A percentile compares a stretch with the other conserved stretches of the same genome.
phyloP scores from a whole-genome alignment of 2,888 invertebrate species.

The Dryocosmus kuriphilus region DNA sequence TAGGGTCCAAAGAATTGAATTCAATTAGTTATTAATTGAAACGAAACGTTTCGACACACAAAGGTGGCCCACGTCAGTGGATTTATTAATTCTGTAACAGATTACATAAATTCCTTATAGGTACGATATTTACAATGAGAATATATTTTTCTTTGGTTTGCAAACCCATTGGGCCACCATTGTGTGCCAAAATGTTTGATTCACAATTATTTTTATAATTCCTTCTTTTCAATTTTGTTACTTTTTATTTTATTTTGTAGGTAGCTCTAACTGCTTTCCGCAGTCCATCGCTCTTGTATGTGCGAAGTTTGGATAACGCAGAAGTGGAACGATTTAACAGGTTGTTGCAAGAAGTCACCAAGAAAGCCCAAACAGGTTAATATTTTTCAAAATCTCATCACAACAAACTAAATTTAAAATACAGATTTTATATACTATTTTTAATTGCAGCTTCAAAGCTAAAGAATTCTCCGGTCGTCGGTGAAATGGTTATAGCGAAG shows the following conservation, averaged over 20 bases:
- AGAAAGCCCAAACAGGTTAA: conserved; percentile 64
- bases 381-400: not conserved
- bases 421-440: conserved; percentile 15
- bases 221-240: not conserved
- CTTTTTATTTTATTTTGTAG: conserved; percentile 54
- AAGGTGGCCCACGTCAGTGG: too few relatives aligned
- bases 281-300: conserved; percentile 61
- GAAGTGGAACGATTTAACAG: conserved; percentile 60
- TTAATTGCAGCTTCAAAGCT: conserved; percentile 61
- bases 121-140: too few relatives aligned
- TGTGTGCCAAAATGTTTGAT: too few relatives aligned
- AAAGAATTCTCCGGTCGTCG: conserved; percentile 59
- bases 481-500: conserved; percentile 69
- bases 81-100: too few relatives aligned
- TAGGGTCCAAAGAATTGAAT: too few relatives aligned
- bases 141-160: too few relatives aligned
- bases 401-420: conserved; percentile 21
- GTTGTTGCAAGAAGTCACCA: conserved; percentile 67
- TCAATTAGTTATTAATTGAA: too few relatives aligned
- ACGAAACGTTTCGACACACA: too few relatives aligned
- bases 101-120: too few relatives aligned
- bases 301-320: conserved; percentile 59
- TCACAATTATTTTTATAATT: not conserved
- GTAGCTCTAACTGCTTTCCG: conserved; percentile 62
- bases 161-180: too few relatives aligned